Evolutionary conservation across 2,113 vertebrate genomes (phyloP), one percentile per base, ranked within the genome.

Genomic region (Perca fluviatilis): DNA sequence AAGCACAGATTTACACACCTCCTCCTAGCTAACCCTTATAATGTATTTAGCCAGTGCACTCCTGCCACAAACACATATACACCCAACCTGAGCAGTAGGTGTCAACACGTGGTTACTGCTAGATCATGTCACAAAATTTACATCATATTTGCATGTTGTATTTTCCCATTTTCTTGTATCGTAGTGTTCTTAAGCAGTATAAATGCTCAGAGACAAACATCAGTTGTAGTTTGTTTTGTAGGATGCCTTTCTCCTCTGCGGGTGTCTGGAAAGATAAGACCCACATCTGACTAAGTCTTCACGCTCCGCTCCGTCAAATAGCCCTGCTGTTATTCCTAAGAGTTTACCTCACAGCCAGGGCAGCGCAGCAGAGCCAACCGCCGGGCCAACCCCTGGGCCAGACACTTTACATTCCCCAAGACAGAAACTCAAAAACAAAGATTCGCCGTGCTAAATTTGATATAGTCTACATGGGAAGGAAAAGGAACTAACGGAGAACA

Each of bases 181-280:
- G 0, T 36, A 16, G 12, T 10, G 5, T 21, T 40, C 21, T 74
- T 9, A 8, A 16, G 61, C 21, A 46, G 15, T 43, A n/a, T 10
- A 62, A 62, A 57, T 40, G 23, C 73, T 86, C 47, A 33, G 19
- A 60, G 36, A 60, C 57, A 74, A 85, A 83, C 81, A 75, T 68
- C 66, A 64, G 80, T 27, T 46, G 33, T 64, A 40, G 33, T 82
- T 82, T 90, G 74, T 89, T 87, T 89, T 85, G 40, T 25, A 46
- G 54, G 61, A 63, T 16, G 36, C 72, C 30, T 86, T 67, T 66
- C 65, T 87, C 60, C 36, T 84, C 65, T 79, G 80, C 75, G 15
- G 79, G 67, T 47, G 82, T 83, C 47, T 73, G 73, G 33, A 81
- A 21, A 81, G 93, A 93, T 91, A 93, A 93, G 85, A 64, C 89